A percentile compares a stretch with the other conserved stretches of the same genome.
phyloP scores from a whole-genome alignment of 1,140 invertebrate species.

The Temnothorax nylanderi region DNA sequence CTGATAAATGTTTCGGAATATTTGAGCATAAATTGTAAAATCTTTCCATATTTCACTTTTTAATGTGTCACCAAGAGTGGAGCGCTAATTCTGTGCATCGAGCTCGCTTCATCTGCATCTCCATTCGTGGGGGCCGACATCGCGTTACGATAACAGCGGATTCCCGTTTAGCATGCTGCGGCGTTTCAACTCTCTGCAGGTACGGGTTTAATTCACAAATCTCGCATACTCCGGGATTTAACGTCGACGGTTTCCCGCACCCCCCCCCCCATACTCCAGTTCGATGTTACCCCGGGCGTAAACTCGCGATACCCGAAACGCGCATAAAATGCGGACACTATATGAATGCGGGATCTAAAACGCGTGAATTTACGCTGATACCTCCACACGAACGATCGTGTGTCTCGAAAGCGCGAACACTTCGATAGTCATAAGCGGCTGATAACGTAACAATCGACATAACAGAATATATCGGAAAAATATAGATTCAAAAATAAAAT shows the following conservation, averaged over 20 bases:
- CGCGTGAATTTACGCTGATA: conserved; percentile 48
- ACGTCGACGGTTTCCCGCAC: background rate
- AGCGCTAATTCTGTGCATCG: conserved; percentile 2
- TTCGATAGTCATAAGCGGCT: background rate
- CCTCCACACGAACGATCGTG: background rate
- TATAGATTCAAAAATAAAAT: background rate
- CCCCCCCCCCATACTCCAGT: background rate
- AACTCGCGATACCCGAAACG: conserved; percentile 58
- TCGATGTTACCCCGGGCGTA: conserved; percentile 55
- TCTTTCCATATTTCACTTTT: background rate
- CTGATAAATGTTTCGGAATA: background rate
- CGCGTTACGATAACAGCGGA: conserved; percentile 33
- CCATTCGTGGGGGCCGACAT: background rate
- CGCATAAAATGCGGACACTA: conserved; percentile 29
- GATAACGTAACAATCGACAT: background rate
- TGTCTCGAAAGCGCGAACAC: conserved; percentile 5
- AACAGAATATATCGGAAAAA: background rate
- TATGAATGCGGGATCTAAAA: conserved; percentile 46
- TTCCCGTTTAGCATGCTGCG: conserved; percentile 29
- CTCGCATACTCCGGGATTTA: conserved; percentile 32
- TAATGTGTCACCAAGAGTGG: background rate
- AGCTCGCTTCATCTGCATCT: conserved; percentile 17
- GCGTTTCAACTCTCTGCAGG: conserved; percentile 21
- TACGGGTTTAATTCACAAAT: conserved; percentile 46
- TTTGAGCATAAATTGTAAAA: background rate